Evolutionary conservation across 1,140 invertebrate genomes (phyloP).

Genomic region (Drosophila simulans): DNA sequence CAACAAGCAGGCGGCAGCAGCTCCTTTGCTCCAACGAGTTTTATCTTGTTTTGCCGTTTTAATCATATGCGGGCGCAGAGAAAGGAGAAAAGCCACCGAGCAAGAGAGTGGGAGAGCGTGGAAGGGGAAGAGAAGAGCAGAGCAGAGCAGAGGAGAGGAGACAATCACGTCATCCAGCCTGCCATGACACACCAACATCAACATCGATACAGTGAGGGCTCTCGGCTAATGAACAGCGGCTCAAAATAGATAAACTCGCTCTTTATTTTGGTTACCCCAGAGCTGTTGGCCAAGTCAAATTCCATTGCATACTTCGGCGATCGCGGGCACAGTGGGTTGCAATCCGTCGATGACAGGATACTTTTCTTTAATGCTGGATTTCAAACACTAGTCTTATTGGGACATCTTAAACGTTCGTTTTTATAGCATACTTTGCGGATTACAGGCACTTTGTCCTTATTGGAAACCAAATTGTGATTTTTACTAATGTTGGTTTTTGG

Average conservation of each 20-base stretch:
- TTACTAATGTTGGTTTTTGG: too few species aligned
- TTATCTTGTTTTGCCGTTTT: conserved; percentile 82
- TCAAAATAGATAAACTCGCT: conserved; percentile 7
- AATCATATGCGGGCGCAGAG: conserved; percentile 79
- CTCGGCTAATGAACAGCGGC: conserved; percentile 2
- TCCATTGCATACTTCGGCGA: conserved; percentile 25
- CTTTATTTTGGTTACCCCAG: conserved; percentile 7
- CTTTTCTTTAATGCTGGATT: background rate
- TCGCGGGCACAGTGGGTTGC: background rate
- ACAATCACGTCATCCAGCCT: conserved; percentile 81
- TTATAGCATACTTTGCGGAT: conserved; percentile 8
- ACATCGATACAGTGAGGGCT: conserved; percentile 57
- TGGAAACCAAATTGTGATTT: background rate
- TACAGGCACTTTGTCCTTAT: background rate
- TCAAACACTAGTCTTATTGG: background rate
- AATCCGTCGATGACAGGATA: background rate
- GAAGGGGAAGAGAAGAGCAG: conserved; percentile 18
- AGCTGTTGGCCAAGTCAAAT: background rate
- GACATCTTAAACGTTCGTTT: background rate
- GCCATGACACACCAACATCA: conserved; percentile 61
- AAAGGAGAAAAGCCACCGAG: conserved; percentile 19
- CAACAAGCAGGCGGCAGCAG: conserved; percentile 27
- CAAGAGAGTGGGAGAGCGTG: conserved; percentile 1
- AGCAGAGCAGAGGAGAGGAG: conserved; percentile 26
- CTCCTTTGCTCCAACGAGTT: conserved; percentile 77